Base-by-base conservation (phyloP, 2,888 invertebrate species). In the Calephelis perditalis region DNA sequence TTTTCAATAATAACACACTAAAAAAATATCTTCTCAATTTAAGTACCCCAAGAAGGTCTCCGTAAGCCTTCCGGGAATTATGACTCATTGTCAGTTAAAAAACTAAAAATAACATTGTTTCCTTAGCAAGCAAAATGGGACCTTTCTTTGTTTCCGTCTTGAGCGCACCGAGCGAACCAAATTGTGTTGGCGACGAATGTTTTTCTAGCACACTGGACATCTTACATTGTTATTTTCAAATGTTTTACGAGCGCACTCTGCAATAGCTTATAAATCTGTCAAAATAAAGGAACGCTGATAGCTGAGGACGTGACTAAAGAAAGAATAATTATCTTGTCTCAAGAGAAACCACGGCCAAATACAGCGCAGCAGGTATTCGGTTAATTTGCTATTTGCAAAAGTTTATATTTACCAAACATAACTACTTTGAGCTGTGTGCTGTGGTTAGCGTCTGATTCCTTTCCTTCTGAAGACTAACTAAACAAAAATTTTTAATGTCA, bases 121-220 rank as follows among this genome's bases (percentile, higher is more conserved):
- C 73, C 67, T 77, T 73, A 73, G 69, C 74, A 75, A 77, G 77
- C 68, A 66, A 71, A 70, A 73, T 71, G 65, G 71, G 65, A 65
- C 74, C 81, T 84, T 81, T 82, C 84, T 82, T 85, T 88, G 87
- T 86, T 87, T 78, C 83, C 70, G 62, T 66, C 62, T 63, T 65
- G 68, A 66, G 56, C 68, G 73, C 82, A 78, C 71, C 72, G 71
- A 67, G 82, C 77, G 86, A 73, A 70, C 67, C 80, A 70, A 86
- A 86, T 84, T 71, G 68, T 67, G 67, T 68, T 68, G 78, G 76
- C 79, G 79, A 77, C 80, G 68, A 75, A 77, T 74, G 77, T 74
- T 70, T 69, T 71, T 62, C 66, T 65, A 63, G 67, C 63, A 59
- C 59, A 56, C 64, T 62, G 66, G n/a, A 11, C 52, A 54, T 36